phyloP scores from a whole-genome alignment of 2,888 invertebrate genomes.

The Mystacides longicornis region DNA sequence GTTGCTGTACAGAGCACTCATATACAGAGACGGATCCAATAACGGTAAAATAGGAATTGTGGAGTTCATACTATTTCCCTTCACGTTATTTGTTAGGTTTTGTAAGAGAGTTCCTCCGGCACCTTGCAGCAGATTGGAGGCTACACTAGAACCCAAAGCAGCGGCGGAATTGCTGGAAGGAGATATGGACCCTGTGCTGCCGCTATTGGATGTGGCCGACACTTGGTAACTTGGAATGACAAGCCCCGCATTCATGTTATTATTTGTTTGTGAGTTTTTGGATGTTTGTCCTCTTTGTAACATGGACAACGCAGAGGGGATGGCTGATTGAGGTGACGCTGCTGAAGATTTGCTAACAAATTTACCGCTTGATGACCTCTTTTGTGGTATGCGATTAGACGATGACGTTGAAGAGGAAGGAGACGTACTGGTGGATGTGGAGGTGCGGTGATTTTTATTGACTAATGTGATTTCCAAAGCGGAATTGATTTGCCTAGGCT shows the following conservation, averaged over 20 bases:
- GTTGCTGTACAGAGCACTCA: constrained; percentile 39
- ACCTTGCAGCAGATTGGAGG: constrained; percentile 28
- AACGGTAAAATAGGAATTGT: constrained; percentile 30
- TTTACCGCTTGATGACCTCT: constrained; percentile 49
- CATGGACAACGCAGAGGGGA: background rate
- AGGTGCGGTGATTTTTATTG: constrained; percentile 38
- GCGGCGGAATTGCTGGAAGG: background rate
- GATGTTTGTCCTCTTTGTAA: constrained; percentile 2
- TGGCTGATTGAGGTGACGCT: background rate
- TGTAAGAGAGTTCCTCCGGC: constrained; percentile 21
- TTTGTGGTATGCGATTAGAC: constrained; percentile 37
- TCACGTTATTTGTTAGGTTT: constrained; percentile 24
- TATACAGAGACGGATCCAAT: constrained; percentile 38
- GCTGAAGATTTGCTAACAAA: constrained; percentile 36
- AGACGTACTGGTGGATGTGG: constrained; percentile 41
- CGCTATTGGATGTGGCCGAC: constrained; percentile 5
- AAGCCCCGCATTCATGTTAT: background rate
- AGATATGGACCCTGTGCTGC: background rate
- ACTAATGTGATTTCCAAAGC: constrained; percentile 62
- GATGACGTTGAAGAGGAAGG: constrained; percentile 21
- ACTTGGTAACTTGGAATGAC: constrained; percentile 41
- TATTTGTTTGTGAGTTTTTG: constrained; percentile 4
- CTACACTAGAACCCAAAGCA: constrained; percentile 30
- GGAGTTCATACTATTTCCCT: constrained; percentile 28
- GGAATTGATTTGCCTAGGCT: constrained; percentile 18